These are phyloP conservation scores for Phalera bucephala DNA, from an alignment of 2,888 invertebrate species.

Conservation along the genomic window DNA sequence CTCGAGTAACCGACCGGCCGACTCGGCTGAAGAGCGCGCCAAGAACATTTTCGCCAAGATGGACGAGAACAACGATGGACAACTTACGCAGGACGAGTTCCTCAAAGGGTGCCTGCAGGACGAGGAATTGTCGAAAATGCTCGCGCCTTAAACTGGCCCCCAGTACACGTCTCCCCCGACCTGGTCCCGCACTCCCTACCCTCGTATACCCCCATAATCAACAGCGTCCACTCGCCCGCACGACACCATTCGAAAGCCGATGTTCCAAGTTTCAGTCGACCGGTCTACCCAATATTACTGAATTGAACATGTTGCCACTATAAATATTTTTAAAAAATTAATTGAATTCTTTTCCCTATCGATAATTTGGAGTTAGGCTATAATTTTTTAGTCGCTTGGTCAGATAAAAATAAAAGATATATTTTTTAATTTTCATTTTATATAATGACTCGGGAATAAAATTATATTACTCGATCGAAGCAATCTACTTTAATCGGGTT, in stretches of 20 bases:
- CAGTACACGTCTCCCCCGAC: constrained; percentile 24
- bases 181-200: constrained; percentile 41
- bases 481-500: neutral
- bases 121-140: constrained; percentile 97
- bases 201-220: constrained; percentile 50
- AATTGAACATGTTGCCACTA: constrained; percentile 14
- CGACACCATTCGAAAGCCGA: constrained; percentile 24
- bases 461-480: too few species aligned
- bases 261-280: constrained; percentile 1
- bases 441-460: too few species aligned
- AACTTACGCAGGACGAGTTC: constrained; percentile 98
- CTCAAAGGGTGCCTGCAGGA: constrained; percentile 98
- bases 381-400: too few species aligned
- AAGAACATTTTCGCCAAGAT: constrained; percentile 99
- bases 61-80: constrained; percentile 99
- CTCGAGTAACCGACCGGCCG: constrained; percentile 96
- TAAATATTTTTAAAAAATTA: constrained; percentile 25
- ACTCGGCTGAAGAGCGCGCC: constrained; percentile 98
- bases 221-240: constrained; percentile 46
- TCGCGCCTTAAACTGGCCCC: constrained; percentile 90
- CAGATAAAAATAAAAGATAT: too few species aligned
- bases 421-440: too few species aligned
- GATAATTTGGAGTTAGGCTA: too few species aligned
- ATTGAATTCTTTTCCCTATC: too few species aligned
- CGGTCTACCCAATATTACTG: constrained; percentile 9